Evolutionary conservation across 2,797 vertebrate species (phyloP).

Genomic region (Anas capensis): DNA sequence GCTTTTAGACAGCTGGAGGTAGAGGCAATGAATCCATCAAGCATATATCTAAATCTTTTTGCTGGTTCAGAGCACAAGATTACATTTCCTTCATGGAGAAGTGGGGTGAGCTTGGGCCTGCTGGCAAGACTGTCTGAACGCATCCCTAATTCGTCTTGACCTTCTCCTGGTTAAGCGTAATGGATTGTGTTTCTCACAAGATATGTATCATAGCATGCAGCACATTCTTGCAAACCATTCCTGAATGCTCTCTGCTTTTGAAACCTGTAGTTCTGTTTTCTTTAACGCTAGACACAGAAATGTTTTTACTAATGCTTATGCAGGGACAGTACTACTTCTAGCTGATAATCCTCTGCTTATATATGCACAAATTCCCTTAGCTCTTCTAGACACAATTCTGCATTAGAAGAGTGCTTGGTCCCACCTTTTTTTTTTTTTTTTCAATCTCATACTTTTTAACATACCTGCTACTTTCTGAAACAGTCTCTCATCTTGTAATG

Average conservation of each 20-base stretch:
- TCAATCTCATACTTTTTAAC: not conserved
- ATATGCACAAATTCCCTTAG: not conserved
- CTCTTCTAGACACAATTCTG: not conserved
- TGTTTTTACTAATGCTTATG: not conserved
- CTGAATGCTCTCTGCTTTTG: not conserved
- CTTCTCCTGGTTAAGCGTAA: not conserved
- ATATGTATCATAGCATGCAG: not conserved
- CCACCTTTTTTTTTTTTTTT: too few relatives aligned
- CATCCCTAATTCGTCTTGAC: not conserved
- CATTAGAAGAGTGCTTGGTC: not conserved
- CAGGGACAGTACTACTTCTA: not conserved
- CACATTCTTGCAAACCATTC: not conserved
- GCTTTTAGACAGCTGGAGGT: not conserved
- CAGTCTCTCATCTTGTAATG: not conserved
- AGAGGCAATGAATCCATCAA: not conserved
- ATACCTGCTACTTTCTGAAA: not conserved
- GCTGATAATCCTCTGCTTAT: not conserved
- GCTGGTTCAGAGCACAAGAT: not conserved
- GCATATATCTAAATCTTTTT: not conserved
- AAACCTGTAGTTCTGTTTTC: not conserved
- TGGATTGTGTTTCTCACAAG: not conserved
- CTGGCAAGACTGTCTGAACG: not conserved
- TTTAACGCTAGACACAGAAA: not conserved
- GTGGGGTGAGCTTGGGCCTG: not conserved
- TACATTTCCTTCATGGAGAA: not conserved